These are phyloP conservation scores for Chaetodon trifasciatus DNA, from an alignment of 2,797 vertebrate species.

Conservation along the genomic window DNA sequence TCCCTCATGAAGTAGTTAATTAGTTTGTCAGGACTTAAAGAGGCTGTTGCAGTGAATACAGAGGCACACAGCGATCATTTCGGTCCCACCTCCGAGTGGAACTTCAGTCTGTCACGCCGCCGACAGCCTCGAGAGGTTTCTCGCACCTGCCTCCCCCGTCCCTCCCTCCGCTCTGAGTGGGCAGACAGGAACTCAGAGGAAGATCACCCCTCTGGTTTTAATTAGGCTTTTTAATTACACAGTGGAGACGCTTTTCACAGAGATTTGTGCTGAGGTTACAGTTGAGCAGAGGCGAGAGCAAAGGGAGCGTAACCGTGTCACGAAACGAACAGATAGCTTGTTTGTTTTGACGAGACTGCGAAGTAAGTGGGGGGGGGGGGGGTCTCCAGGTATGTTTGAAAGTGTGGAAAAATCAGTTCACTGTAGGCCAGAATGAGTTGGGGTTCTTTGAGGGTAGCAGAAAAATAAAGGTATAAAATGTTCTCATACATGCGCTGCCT, in stretches of 20 bases:
- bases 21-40: slow-evolving; percentile 43
- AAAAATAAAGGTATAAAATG: neutral
- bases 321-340: neutral
- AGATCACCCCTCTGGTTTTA: slow-evolving; percentile 69
- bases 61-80: slow-evolving; percentile 33
- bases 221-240: slow-evolving; percentile 77
- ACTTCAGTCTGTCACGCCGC: slow-evolving; percentile 33
- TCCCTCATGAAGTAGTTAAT: slow-evolving; percentile 36
- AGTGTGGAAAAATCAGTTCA: neutral
- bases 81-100: slow-evolving; percentile 15
- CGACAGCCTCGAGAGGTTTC: slow-evolving; percentile 37
- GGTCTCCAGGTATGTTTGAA: neutral
- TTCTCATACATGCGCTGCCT: neutral
- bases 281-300: slow-evolving; percentile 46
- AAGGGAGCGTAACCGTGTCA: slow-evolving; percentile 17
- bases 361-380: neutral
- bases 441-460: neutral
- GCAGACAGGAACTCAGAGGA: slow-evolving; percentile 51
- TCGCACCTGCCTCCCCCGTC: slow-evolving; percentile 25
- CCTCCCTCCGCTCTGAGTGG: slow-evolving; percentile 33
- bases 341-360: neutral
- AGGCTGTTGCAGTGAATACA: slow-evolving; percentile 24
- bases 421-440: neutral
- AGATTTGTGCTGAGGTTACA: slow-evolving; percentile 50
- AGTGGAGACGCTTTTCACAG: slow-evolving; percentile 48